Percentiles rank a stretch among this genome's conserved stretches.
Conservation (phyloP, 1,140 invertebrate species). For the Macrostomum lignano region DNA sequence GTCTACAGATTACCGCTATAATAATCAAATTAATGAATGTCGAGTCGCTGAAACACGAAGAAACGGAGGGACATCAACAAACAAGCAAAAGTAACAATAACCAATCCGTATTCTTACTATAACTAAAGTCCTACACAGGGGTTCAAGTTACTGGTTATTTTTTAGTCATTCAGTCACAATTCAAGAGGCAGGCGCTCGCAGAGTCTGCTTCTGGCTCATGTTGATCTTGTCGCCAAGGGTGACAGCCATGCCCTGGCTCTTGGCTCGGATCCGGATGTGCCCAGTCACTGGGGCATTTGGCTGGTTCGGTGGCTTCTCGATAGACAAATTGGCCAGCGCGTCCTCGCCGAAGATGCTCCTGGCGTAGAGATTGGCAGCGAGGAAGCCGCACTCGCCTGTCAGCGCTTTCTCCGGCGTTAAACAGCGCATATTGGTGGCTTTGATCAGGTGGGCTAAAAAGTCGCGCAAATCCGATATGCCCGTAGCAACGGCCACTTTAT, state of each 20-base stretch:
- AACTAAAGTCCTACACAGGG: too few relatives aligned
- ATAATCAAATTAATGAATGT: too few relatives aligned
- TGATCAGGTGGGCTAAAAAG: constrained; percentile 65
- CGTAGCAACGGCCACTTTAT: constrained; percentile 90
- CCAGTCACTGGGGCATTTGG: constrained; percentile 61
- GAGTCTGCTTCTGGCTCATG: constrained; percentile 3
- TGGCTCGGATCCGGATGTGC: constrained; percentile 80
- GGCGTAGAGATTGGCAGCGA: constrained; percentile 96
- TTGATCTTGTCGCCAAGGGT: constrained; percentile 6
- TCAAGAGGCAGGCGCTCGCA: too few relatives aligned
- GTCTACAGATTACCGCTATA: too few relatives aligned
- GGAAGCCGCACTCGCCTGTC: constrained; percentile 80
- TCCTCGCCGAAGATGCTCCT: constrained; percentile 96
- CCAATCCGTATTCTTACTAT: too few relatives aligned
- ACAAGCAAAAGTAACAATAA: too few relatives aligned
- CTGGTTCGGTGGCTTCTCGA: constrained; percentile 69
- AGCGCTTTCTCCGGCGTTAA: constrained; percentile 46
- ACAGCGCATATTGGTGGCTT: constrained; percentile 93
- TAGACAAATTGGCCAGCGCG: constrained; percentile 81
- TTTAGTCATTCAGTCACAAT: too few relatives aligned
- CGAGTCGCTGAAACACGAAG: too few relatives aligned
- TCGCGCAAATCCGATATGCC: constrained; percentile 64
- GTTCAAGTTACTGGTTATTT: too few relatives aligned
- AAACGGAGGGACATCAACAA: too few relatives aligned
- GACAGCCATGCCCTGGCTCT: constrained; percentile 44